Conservation (phyloP, 2,888 invertebrate genomes). For the Cybosia mesomella region DNA sequence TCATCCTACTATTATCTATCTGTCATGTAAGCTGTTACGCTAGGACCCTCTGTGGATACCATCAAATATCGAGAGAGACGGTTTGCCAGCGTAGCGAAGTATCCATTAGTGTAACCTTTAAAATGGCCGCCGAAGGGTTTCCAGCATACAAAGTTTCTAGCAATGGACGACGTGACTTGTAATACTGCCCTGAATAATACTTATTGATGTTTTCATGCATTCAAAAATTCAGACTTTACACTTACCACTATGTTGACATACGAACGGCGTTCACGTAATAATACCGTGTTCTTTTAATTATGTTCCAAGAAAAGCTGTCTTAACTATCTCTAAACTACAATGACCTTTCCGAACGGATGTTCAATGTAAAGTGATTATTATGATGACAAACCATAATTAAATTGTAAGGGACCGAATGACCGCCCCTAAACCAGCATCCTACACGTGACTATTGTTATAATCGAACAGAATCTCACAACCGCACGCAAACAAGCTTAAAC, state of each 20-base stretch:
- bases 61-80: not conserved
- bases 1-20: too few relatives aligned
- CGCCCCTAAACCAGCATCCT: slow-evolving; percentile 22
- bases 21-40: too few relatives aligned
- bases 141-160: too few relatives aligned
- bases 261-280: too few relatives aligned
- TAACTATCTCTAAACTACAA: slow-evolving; percentile 11
- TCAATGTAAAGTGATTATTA: slow-evolving; percentile 34
- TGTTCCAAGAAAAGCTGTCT: slow-evolving; percentile 15
- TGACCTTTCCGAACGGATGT: slow-evolving; percentile 29
- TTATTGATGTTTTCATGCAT: too few relatives aligned
- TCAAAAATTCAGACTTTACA: too few relatives aligned
- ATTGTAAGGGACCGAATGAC: slow-evolving; percentile 20
- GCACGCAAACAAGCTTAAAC: not conserved
- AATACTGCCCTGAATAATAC: not conserved
- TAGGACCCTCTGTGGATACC: too few relatives aligned
- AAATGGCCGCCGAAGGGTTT: not conserved
- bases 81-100: not conserved
- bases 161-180: too few relatives aligned
- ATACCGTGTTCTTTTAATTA: slow-evolving; percentile 8
- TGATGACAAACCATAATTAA: slow-evolving; percentile 25
- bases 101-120: not conserved
- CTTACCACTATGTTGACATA: too few relatives aligned
- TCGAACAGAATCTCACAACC: not conserved
- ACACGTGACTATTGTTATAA: not conserved